A percentile compares a stretch with the other conserved stretches of the same genome.
Conservation (phyloP, 2,113 vertebrate genomes). For the Eidolon helvum region DNA sequence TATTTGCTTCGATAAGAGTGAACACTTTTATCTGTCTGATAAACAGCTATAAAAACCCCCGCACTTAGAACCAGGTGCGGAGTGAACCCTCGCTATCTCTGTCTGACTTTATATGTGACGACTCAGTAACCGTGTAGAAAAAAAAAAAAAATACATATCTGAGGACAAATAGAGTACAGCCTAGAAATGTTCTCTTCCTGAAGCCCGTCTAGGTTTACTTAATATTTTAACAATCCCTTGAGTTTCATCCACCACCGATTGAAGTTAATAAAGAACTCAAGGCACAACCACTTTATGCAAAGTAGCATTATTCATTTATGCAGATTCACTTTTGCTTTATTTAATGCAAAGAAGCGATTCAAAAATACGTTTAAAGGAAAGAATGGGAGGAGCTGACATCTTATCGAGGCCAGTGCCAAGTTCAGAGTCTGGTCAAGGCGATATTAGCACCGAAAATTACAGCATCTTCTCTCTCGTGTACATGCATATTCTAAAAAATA, state of each 20-base stretch:
- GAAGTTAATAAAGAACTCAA: constrained; percentile 51
- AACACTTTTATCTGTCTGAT: not conserved
- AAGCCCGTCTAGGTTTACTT: not conserved
- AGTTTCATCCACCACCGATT: constrained; percentile 22
- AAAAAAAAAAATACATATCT: not conserved
- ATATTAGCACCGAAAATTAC: not conserved
- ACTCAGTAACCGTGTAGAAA: not conserved
- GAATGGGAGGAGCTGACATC: not conserved
- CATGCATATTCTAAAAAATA: not conserved
- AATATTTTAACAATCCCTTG: not conserved
- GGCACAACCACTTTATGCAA: not conserved
- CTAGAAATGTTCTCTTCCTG: not conserved
- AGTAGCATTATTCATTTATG: not conserved
- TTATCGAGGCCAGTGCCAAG: not conserved
- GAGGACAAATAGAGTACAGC: not conserved
- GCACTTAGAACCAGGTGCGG: not conserved
- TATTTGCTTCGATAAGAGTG: not conserved
- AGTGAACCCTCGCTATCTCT: not conserved
- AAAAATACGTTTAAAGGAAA: not conserved
- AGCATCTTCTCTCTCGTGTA: not conserved
- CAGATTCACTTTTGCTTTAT: constrained; percentile 2
- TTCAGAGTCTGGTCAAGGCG: not conserved
- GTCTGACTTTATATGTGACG: not conserved
- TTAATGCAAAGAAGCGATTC: not conserved
- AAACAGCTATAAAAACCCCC: not conserved